Percentiles rank a stretch among this genome's conserved stretches.
phyloP scores from a whole-genome alignment of 2,888 invertebrate species.

The Lithophane semibrunnea region DNA sequence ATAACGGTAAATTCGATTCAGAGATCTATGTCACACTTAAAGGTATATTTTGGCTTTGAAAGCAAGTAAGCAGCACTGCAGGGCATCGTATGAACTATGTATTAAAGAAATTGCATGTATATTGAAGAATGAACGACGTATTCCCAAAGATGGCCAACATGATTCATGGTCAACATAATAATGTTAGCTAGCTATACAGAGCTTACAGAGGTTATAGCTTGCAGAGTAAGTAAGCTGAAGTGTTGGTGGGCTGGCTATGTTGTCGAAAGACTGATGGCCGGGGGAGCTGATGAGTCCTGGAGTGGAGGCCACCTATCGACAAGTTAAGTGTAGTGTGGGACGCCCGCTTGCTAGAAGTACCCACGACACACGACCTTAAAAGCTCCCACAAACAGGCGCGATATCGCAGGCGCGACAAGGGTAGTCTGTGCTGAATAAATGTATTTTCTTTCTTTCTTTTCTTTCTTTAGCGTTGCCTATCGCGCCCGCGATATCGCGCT shows the following conservation, averaged over 20 bases:
- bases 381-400: too few species aligned
- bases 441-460: too few species aligned
- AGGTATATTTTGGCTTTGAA: too few species aligned
- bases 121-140: background rate
- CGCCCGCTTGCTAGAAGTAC: background rate
- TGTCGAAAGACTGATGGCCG: background rate
- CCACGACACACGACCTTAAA: background rate
- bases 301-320: background rate
- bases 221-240: background rate
- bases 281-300: background rate
- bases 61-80: background rate
- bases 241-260: too few species aligned
- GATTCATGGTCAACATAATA: background rate
- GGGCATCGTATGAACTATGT: background rate
- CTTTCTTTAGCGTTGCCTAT: too few species aligned
- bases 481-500: too few species aligned
- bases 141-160: background rate
- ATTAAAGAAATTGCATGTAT: background rate
- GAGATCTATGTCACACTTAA: background rate
- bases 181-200: background rate
- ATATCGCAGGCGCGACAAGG: too few species aligned
- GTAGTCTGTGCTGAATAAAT: too few species aligned
- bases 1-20: background rate
- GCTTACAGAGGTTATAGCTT: background rate
- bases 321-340: background rate